phyloP scores from a whole-genome alignment of 2,888 invertebrate genomes.

The Globia sparganii region DNA sequence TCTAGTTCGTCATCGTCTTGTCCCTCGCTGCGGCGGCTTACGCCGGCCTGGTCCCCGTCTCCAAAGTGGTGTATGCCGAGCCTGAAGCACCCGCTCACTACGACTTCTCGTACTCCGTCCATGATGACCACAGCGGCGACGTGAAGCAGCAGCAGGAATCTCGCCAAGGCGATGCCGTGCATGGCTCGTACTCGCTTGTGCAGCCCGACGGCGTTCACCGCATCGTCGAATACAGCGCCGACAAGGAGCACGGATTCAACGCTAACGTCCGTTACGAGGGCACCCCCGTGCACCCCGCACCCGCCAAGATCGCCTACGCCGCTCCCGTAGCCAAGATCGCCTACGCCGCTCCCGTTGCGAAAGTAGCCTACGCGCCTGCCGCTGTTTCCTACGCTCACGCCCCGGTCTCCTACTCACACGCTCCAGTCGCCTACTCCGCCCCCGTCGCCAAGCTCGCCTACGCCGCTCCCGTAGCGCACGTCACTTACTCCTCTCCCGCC shows the following conservation, averaged over 20 bases:
- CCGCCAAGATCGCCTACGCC: constrained; percentile 70
- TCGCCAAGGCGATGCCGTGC: constrained; percentile 84
- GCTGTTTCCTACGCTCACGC: constrained; percentile 82
- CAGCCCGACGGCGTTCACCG: constrained; percentile 87
- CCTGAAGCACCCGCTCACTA: constrained; percentile 83
- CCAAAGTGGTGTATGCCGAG: constrained; percentile 80
- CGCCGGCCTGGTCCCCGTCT: constrained; percentile 75
- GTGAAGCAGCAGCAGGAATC: constrained; percentile 86
- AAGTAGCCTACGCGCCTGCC: constrained; percentile 75
- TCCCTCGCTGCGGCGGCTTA: constrained; percentile 78
- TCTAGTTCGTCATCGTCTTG: constrained; percentile 79
- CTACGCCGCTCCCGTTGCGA: constrained; percentile 74
- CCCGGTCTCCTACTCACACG: constrained; percentile 78
- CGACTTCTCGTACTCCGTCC: constrained; percentile 86
- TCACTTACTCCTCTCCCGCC: constrained; percentile 81
- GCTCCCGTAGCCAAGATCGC: constrained; percentile 71
- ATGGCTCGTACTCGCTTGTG: constrained; percentile 86
- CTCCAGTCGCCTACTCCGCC: constrained; percentile 65
- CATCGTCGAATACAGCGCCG: constrained; percentile 86
- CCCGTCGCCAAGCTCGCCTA: constrained; percentile 72
- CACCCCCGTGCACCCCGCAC: constrained; percentile 75
- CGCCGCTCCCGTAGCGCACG: constrained; percentile 76
- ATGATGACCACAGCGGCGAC: constrained; percentile 85
- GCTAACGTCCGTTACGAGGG: constrained; percentile 86
- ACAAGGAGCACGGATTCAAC: constrained; percentile 85